Evolutionary conservation across 2,113 vertebrate species (phyloP).

Genomic region (Suncus etruscus): DNA sequence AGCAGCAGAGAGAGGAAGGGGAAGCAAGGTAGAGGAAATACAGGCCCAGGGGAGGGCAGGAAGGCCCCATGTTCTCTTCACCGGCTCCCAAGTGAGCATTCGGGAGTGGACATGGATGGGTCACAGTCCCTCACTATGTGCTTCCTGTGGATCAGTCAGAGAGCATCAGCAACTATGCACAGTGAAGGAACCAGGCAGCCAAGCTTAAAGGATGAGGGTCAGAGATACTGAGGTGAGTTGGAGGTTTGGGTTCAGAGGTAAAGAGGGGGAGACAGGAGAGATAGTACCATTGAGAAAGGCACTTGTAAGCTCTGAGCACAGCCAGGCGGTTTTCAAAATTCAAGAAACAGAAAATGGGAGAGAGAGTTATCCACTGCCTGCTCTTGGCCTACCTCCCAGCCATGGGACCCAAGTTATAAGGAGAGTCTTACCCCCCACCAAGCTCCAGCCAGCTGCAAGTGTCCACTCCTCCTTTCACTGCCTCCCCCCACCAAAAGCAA

Average conservation of each 20-base stretch:
- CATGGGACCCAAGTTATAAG: not conserved
- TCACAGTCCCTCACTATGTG: not conserved
- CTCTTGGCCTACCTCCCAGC: too few species aligned
- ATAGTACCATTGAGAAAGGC: too few species aligned
- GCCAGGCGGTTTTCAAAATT: too few species aligned
- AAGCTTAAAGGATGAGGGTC: not conserved
- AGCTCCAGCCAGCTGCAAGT: too few species aligned
- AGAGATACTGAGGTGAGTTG: not conserved
- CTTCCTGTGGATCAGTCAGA: not conserved
- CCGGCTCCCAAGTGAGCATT: too few species aligned
- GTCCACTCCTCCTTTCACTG: not conserved
- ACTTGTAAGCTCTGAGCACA: too few species aligned
- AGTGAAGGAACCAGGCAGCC: too few species aligned
- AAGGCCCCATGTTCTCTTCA: not conserved
- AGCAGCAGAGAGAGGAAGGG: not conserved
- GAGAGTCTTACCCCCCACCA: not conserved
- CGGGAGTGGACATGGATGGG: too few species aligned
- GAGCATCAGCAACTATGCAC: not conserved
- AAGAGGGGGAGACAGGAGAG: too few species aligned
- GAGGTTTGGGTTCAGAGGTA: too few species aligned
- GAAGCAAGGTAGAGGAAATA: not conserved
- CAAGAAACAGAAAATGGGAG: too few species aligned
- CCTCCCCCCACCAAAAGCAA: not conserved
- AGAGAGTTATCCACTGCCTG: not conserved
- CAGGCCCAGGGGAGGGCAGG: not conserved